phyloP scores from a whole-genome alignment of 2,797 vertebrate species.

The Microcaecilia unicolor region DNA sequence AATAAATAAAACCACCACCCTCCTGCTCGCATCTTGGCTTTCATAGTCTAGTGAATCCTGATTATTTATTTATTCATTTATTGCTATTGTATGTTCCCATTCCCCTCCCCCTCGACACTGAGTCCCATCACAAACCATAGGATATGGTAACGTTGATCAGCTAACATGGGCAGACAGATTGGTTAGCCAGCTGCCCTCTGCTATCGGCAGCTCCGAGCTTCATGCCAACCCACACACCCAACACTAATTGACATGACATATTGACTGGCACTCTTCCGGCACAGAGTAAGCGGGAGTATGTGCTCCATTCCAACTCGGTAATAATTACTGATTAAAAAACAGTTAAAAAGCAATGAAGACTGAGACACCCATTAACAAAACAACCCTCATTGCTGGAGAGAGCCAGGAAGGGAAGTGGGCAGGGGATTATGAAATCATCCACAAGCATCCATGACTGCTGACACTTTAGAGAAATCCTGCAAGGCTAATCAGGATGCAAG shows the following conservation, averaged over 20 bases:
- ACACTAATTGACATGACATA: slow-evolving; percentile 75
- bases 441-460: slow-evolving; percentile 16
- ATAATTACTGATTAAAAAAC: slow-evolving; percentile 92
- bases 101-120: fast-evolving
- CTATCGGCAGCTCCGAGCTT: slow-evolving; percentile 5
- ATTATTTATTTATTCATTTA: no score
- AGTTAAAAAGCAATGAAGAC: slow-evolving; percentile 84
- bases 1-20: no score
- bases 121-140: no score
- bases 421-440: slow-evolving; percentile 12
- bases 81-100: no score
- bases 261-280: slow-evolving; percentile 61
- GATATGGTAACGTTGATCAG: neutral
- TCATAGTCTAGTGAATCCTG: no score
- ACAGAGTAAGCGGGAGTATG: slow-evolving; percentile 46
- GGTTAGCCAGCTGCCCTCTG: neutral
- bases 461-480: slow-evolving; percentile 8
- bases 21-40: no score
- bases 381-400: slow-evolving; percentile 50
- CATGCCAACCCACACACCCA: slow-evolving; percentile 38
- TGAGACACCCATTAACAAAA: slow-evolving; percentile 80
- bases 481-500: neutral
- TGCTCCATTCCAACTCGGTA: slow-evolving; percentile 61
- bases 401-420: slow-evolving; percentile 24
- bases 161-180: neutral